Evolutionary conservation across 2,113 vertebrate species (phyloP).

Genomic region (Numenius arquata): DNA sequence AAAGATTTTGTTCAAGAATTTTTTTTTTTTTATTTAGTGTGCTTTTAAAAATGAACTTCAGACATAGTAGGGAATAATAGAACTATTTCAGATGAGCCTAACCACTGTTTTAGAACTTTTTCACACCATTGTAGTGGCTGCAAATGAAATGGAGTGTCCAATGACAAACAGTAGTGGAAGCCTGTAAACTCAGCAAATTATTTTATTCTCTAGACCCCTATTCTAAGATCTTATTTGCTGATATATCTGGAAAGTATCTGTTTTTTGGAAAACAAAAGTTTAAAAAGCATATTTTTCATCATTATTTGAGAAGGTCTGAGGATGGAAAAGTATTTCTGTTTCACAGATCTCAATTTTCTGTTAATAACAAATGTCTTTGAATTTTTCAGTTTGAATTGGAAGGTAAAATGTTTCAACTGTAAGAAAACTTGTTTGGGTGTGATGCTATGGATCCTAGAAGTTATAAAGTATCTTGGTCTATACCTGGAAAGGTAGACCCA

Average conservation of each 20-base stretch:
- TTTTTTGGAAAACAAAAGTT: background rate
- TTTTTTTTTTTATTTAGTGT: background rate
- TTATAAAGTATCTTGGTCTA: background rate
- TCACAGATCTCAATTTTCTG: background rate
- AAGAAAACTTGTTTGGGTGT: background rate
- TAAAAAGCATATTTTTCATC: background rate
- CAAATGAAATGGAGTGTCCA: conserved; percentile 8
- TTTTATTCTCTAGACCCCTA: background rate
- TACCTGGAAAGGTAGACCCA: background rate
- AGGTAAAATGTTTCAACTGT: background rate
- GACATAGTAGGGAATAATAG: background rate
- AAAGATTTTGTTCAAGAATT: background rate
- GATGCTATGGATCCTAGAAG: background rate
- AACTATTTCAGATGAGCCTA: background rate
- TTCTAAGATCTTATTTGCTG: background rate
- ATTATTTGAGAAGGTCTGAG: background rate
- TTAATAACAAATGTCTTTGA: background rate
- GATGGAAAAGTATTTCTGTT: background rate
- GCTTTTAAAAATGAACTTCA: conserved; percentile 13
- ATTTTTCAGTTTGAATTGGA: background rate
- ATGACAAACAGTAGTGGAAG: background rate
- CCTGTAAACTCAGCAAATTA: background rate
- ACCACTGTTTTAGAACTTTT: background rate
- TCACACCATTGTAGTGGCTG: background rate
- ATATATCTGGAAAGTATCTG: background rate